Percentiles rank a stretch among this genome's conserved stretches.
phyloP scores from a whole-genome alignment of 53 echinoderm and acorn worm genomes.

The Echinarachnius parma region DNA sequence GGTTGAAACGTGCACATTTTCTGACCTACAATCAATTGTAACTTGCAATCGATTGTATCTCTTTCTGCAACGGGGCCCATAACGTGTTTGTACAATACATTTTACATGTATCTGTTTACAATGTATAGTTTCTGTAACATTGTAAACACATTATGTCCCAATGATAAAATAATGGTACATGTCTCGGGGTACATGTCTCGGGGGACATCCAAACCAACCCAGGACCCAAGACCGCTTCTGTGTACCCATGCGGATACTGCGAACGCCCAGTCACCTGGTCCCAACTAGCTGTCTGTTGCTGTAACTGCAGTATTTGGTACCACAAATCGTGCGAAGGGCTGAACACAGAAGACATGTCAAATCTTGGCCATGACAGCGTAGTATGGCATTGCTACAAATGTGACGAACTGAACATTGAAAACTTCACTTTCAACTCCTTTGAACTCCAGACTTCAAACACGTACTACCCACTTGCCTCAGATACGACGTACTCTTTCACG shows the following conservation, averaged over 20 bases:
- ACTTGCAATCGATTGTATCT: too few relatives aligned
- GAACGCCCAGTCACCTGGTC: slow-evolving; percentile 34
- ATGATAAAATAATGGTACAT: too few relatives aligned
- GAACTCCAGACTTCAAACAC: slow-evolving; percentile 24
- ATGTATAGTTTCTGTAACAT: too few relatives aligned
- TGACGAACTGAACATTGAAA: slow-evolving; percentile 19
- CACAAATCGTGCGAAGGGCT: slow-evolving; percentile 25
- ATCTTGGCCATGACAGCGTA: slow-evolving; percentile 8
- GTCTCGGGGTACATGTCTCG: too few relatives aligned
- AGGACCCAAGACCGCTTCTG: slow-evolving; percentile 17
- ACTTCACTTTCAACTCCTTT: slow-evolving; percentile 36
- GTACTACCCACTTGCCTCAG: neutral
- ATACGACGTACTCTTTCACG: neutral
- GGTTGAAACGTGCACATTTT: too few relatives aligned
- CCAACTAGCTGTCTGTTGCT: slow-evolving; percentile 32
- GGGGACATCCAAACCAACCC: slow-evolving; percentile 36
- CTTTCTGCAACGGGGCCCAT: too few relatives aligned
- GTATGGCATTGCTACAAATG: slow-evolving; percentile 42
- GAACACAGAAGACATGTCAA: neutral
- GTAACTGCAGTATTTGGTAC: slow-evolving; percentile 44
- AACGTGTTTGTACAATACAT: too few relatives aligned
- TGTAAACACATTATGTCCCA: too few relatives aligned
- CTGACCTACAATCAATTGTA: too few relatives aligned
- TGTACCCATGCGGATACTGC: slow-evolving; percentile 43
- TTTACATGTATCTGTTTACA: too few relatives aligned